Evolutionary conservation across 2,113 vertebrate genomes (phyloP), one percentile per base, ranked within the genome.

Genomic region (Osmerus eperlanus): DNA sequence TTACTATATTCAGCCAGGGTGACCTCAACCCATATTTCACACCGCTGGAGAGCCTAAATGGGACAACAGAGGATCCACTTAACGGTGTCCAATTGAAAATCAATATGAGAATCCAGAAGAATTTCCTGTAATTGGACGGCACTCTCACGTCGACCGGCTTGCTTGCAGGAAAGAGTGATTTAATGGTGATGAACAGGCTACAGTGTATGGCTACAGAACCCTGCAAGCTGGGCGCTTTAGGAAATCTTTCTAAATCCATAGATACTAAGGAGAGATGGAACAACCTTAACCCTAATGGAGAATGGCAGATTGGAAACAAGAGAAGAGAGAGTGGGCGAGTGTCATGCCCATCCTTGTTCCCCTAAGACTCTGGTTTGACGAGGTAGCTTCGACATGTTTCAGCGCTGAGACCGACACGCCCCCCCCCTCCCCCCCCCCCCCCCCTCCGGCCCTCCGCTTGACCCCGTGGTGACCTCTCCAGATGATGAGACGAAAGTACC

Each of bases 1-100:
- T 3, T 67, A 21, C 61, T 81, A 76, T 71, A 72, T 75, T 78
- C 67, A 79, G 81, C 67, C 58, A 55, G 56, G 21, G 65, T 77
- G 72, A 83, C 79, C 84, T 81, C 77, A 81, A 80, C 75, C 71
- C 59, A 83, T n/a, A 77, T 83, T 83, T 77, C 64, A 82, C 77
- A 80, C 77, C 56, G 62, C 71, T 69, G 65, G 51, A 21, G 36
- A 79, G 70, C 55, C 71, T 53, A 73, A 79, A 71, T 79, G 64
- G 73, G 71, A 51, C 78, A 77, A 68, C 3, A 67, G 52, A 68
- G 60, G 41, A 80, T 65, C 76, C 75, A 75, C 23, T 67, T 75
- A 70, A 60, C 70, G 73, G 51, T 25, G 55, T 70, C 61, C 73
- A 67, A 58, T 51, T 76, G 65, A 78, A 82, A 86, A 84, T 85